Percentiles rank a stretch among this genome's conserved stretches.
Conservation (phyloP, 2,113 vertebrate genomes). For the Pogona vitticeps region DNA sequence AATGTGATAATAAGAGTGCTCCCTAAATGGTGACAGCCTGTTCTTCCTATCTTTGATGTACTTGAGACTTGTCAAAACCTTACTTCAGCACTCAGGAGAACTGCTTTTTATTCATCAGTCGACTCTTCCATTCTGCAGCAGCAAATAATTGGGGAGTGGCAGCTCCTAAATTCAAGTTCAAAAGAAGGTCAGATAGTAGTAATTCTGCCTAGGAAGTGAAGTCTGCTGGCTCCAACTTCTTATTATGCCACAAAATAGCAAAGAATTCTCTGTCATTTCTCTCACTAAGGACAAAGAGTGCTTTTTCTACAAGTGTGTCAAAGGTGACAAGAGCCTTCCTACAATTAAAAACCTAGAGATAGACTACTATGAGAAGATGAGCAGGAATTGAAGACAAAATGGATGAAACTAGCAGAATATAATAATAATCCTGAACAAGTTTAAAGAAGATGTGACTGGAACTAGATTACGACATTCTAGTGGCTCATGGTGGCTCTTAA, state of each 20-base stretch:
- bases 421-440: not conserved
- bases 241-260: not conserved
- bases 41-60: constrained; percentile 46
- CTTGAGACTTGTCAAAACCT: constrained; percentile 54
- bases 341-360: constrained; percentile 8
- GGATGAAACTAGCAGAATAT: constrained; percentile 19
- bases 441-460: constrained; percentile 30
- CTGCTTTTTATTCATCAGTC: constrained; percentile 36
- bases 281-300: not conserved
- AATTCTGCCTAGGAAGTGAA: constrained; percentile 31
- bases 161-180: constrained; percentile 51
- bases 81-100: constrained; percentile 47
- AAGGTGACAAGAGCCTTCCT: constrained; percentile 11
- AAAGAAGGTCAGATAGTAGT: constrained; percentile 47
- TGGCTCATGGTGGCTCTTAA: not conserved
- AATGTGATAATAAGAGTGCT: constrained; percentile 25
- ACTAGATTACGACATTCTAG: not conserved
- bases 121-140: constrained; percentile 37
- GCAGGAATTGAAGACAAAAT: constrained; percentile 7
- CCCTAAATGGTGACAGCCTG: constrained; percentile 43
- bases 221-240: not conserved
- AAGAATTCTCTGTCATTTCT: not conserved
- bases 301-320: constrained; percentile 17
- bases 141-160: constrained; percentile 35
- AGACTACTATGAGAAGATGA: not conserved